Evolutionary conservation across 92 coral and sea anemone genomes (phyloP).

Genomic region (Isaurus tuberculatus): DNA sequence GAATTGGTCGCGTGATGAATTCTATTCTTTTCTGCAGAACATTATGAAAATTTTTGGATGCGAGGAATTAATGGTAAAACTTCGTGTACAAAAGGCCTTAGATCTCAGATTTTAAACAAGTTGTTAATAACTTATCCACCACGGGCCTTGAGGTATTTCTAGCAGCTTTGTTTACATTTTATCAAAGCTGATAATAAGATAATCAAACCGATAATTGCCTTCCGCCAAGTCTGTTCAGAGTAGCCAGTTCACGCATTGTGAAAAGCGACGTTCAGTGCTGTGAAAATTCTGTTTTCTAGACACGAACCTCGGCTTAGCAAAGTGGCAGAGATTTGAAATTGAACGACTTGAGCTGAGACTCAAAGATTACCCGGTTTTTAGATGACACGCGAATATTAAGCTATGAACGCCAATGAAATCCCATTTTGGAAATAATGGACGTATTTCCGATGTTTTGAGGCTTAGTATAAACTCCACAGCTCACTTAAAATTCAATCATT

Average conservation of each 20-base stretch:
- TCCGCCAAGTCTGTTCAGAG: neutral
- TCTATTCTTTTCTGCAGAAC: neutral
- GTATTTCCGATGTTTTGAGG: neutral
- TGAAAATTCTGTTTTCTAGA: neutral
- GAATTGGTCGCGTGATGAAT: neutral
- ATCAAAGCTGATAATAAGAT: neutral
- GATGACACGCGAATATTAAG: neutral
- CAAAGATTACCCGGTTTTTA: neutral
- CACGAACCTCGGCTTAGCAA: neutral
- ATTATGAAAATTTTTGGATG: neutral
- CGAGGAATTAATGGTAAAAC: neutral
- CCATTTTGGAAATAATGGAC: neutral
- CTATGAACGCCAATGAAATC: neutral
- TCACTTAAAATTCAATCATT: neutral
- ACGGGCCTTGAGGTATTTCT: neutral
- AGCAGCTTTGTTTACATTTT: neutral
- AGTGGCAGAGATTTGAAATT: neutral
- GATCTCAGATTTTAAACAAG: neutral
- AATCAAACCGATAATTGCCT: neutral
- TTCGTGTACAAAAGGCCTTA: neutral
- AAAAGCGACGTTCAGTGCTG: neutral
- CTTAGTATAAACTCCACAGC: neutral
- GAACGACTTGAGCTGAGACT: neutral
- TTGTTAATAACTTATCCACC: neutral
- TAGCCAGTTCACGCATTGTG: neutral